Base-by-base conservation (phyloP, 2,113 vertebrate species). In the Cyanocitta stelleri region DNA sequence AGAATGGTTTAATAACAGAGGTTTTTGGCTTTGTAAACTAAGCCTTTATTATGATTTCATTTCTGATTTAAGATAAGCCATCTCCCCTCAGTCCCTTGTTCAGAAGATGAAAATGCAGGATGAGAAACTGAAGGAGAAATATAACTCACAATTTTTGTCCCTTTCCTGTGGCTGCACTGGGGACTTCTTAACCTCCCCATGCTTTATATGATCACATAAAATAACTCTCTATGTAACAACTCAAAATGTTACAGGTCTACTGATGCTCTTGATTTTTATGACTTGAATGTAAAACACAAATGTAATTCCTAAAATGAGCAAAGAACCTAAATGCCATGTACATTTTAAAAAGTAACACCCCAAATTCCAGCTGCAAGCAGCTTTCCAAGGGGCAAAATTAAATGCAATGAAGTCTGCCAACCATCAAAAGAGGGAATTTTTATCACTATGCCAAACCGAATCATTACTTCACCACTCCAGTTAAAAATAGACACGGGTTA, bases 181-280 rank as follows among this genome's bases (percentile, higher is more conserved):
- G 80, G 93, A 89, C 88, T 96, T 92, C 33, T 92, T 90, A 94
- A 90, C 86, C 85, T 94, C 93, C 44, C 66, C 46, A 6, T 68
- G 69, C 88, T 93, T 95, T 93, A 93, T 85, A 58, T 0, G n/a
- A 72, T 75, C 80, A 55, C 77, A 84, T 92, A 96, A 97, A 96
- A 48, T 56, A 96, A 71, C 75, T 73, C 66, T 82, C 85, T 62
- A 61, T 84, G 61, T 93, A 84, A 93, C 88, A 92, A 77, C 88
- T 95, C 59, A 44, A 77, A 94, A 93, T 90, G 69, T 72, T 95
- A 87, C 93, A 85, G 80, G 86, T 68, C 90, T 94, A 24, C 58
- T 13, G 76, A 61, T 69, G 83, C 92, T 89, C 86, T 76, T 92
- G 76, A 69, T 56, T 94, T 93, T 96, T 89, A 93, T 9, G 44